Base-by-base conservation (phyloP, 2,113 vertebrate genomes). In the Xiphophorus hellerii region DNA sequence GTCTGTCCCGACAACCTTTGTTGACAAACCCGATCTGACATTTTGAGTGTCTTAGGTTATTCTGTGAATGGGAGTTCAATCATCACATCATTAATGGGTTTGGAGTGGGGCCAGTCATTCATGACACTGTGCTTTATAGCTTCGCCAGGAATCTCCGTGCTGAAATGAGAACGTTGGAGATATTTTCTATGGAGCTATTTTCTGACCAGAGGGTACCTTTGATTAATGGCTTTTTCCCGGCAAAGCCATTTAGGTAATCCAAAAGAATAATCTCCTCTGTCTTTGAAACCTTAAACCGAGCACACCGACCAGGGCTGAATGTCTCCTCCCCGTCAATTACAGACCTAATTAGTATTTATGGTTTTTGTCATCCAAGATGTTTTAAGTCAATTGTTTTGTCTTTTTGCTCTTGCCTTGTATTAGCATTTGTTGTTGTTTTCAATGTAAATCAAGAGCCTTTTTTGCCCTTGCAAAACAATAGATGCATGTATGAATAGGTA, bases 111-210 rank as follows among this genome's bases (percentile, higher is more conserved):
- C 95, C 96, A 97, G 96, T 96, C 96, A 96, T 94, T 97, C 96
- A 96, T 96, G 96, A 97, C 96, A 96, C 93, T 88, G 93, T 96
- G 96, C 96, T 98, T 97, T 96, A 97, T 96, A 94, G 94, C 88
- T 81, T 78, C 51, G 87, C 87, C 82, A 89, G 95, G 96, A 96
- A 97, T 95, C 95, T 95, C 74, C 1, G 88, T 83, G 93, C 94
- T 0, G 85, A 96, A 96, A 97, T 95, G 95, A 96, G 96, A 96
- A 96, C 96, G 95, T 95, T 94, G 94, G 93, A 93, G 95, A 95
- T 96, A 97, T 97, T 97, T 97, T 97, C 95, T 95, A 93, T 94
- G 93, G 93, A 95, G 95, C 96, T 95, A 95, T 95, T 95, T 96
- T 93, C 93, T 96, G 95, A 95, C 96, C 94, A 94, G 92, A 85